Evolutionary conservation across 23 tunicate species (phyloP).

Genomic region (Styela clava): DNA sequence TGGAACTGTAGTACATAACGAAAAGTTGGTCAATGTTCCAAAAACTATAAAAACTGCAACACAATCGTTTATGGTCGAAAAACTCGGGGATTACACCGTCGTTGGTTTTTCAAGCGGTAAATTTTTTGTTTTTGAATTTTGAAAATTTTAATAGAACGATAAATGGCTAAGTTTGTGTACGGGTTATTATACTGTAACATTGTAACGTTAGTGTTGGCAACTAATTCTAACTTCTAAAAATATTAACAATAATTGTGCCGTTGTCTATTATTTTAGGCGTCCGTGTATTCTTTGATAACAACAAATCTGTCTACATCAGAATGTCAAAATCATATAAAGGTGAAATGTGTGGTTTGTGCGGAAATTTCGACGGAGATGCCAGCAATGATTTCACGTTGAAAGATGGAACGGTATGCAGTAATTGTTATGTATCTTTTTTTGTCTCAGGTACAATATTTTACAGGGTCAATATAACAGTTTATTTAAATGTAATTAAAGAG

Average conservation of each 20-base stretch:
- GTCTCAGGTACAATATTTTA: no score
- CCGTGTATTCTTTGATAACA: constrained; percentile 82
- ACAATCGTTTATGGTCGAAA: constrained; percentile 53
- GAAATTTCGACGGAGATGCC: constrained; percentile 55
- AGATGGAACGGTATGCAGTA: constrained; percentile 33
- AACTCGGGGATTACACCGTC: constrained; percentile 68
- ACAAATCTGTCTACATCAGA: constrained; percentile 58
- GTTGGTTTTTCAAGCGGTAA: constrained; percentile 63
- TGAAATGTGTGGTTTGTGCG: constrained; percentile 91
- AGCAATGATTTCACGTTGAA: constrained; percentile 52
- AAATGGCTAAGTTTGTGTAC: no score
- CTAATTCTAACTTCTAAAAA: no score
- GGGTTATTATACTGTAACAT: no score
- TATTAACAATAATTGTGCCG: no score
- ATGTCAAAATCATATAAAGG: constrained; percentile 61
- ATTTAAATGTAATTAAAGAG: no score
- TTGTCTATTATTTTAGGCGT: no score
- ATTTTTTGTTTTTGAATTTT: no score
- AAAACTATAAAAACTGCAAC: constrained; percentile 45
- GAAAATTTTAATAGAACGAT: no score
- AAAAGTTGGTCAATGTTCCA: constrained; percentile 55
- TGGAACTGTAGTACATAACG: constrained; percentile 68
- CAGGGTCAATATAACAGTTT: no score
- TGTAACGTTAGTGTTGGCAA: no score
- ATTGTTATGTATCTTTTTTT: no score